Conservation (phyloP, 2,113 vertebrate species). For the Rhinoderma darwinii region DNA sequence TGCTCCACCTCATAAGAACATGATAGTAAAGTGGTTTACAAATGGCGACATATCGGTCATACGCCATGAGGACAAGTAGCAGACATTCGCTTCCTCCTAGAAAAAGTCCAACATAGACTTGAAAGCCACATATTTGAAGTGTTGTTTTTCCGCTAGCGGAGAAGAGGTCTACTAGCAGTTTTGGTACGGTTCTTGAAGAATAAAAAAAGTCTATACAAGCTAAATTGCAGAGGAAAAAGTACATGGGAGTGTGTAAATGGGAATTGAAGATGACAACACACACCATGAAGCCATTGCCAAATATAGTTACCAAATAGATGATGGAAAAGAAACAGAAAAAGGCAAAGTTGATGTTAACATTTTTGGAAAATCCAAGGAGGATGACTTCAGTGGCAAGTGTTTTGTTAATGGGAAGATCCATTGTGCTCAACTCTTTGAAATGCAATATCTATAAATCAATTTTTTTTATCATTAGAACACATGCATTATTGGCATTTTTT, state of each 20-base stretch:
- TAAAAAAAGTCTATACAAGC: constrained; percentile 32
- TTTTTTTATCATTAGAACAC: too few relatives aligned
- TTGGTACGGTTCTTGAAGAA: not conserved
- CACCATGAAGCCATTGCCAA: constrained; percentile 5
- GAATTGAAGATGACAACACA: not conserved
- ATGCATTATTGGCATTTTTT: too few relatives aligned
- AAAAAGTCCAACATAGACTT: not conserved
- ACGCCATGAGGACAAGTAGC: constrained; percentile 64
- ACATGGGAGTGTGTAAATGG: constrained; percentile 31
- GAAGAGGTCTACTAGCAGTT: not conserved
- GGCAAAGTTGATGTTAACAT: not conserved
- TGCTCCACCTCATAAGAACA: not conserved
- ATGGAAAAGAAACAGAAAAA: constrained; percentile 17
- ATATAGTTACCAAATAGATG: constrained; percentile 3
- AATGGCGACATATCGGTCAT: not conserved
- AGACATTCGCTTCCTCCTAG: not conserved
- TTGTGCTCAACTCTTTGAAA: not conserved
- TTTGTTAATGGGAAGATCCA: constrained; percentile 20
- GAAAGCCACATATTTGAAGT: not conserved
- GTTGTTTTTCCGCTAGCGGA: not conserved
- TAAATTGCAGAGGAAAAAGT: constrained; percentile 19
- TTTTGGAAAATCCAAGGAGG: not conserved
- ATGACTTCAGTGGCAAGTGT: constrained; percentile 16
- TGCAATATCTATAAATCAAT: not conserved
- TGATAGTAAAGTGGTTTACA: not conserved